Percentiles rank a stretch among this genome's conserved stretches.
Conservation (phyloP, 2,113 vertebrate genomes). For the Osmerus mordax region DNA sequence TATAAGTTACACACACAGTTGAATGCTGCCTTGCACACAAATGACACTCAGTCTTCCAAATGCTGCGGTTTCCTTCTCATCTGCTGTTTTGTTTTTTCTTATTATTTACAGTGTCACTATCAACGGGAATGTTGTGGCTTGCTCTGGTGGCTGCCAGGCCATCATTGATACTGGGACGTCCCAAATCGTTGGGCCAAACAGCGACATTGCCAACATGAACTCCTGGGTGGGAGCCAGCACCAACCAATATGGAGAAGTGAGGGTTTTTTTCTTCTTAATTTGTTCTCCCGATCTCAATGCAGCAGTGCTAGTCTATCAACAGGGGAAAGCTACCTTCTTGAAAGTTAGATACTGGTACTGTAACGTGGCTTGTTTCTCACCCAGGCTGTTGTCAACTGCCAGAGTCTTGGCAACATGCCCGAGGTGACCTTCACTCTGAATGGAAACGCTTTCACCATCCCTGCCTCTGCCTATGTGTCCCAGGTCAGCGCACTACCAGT, state of each 20-base stretch:
- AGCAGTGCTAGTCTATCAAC: not conserved
- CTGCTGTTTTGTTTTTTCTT: not conserved
- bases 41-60: not conserved
- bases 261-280: not conserved
- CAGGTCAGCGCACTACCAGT: conserved; percentile 39
- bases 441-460: conserved; percentile 48
- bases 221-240: conserved; percentile 52
- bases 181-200: conserved; percentile 56
- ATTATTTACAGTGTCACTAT: conserved; percentile 52
- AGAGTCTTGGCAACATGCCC: conserved; percentile 57
- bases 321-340: not conserved
- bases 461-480: conserved; percentile 53
- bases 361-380: conserved; percentile 11
- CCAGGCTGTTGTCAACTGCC: conserved; percentile 58
- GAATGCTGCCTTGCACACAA: not conserved
- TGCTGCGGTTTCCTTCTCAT: not conserved
- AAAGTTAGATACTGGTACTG: no score
- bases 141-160: conserved; percentile 59
- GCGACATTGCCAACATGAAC: conserved; percentile 61
- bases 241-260: conserved; percentile 60
- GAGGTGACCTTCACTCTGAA: conserved; percentile 62
- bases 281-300: not conserved
- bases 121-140: conserved; percentile 60
- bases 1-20: not conserved
- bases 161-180: conserved; percentile 70